These are phyloP conservation scores for Crossocerus cetratus DNA, from an alignment of 2,888 invertebrate genomes.

Conservation along the genomic window DNA sequence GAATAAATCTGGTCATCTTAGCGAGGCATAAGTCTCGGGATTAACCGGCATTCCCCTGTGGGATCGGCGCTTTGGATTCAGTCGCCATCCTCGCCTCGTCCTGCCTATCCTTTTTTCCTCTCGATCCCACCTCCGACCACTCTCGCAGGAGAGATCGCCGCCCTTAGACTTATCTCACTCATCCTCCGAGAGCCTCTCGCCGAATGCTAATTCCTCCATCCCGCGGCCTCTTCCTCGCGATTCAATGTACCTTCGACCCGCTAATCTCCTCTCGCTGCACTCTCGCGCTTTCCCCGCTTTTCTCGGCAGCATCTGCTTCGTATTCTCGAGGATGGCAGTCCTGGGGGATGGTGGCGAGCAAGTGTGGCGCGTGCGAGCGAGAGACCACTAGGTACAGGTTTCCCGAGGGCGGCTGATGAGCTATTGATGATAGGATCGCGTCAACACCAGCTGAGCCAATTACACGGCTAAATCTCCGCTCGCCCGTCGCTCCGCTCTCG, in stretches of 20 bases:
- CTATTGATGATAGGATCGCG: conserved; percentile 82
- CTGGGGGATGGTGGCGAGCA: conserved; percentile 29
- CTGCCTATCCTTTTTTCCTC: conserved; percentile 30
- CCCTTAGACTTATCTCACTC: conserved; percentile 25
- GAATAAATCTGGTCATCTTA: conserved; percentile 76
- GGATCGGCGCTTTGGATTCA: conserved; percentile 51
- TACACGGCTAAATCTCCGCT: conserved; percentile 77
- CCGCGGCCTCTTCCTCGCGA: conserved; percentile 14
- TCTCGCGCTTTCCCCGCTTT: conserved; percentile 40
- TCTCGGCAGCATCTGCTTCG: conserved; percentile 38
- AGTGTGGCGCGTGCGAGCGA: conserved; percentile 25
- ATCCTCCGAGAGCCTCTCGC: conserved; percentile 12
- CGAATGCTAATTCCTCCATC: neutral
- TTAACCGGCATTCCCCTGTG: conserved; percentile 66
- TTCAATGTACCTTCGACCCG: conserved; percentile 1
- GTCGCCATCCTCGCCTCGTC: conserved; percentile 34
- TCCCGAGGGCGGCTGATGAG: conserved; percentile 79
- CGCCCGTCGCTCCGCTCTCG: conserved; percentile 46
- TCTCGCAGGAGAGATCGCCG: conserved; percentile 20
- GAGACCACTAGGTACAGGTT: conserved; percentile 71
- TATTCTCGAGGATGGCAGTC: conserved; percentile 54
- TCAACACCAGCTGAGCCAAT: conserved; percentile 83
- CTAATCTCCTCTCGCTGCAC: neutral
- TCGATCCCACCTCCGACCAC: conserved; percentile 28
- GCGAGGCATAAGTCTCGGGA: conserved; percentile 74